Evolutionary conservation across 2,888 invertebrate genomes (phyloP).

Genomic region (Eubasilissa splendida): DNA sequence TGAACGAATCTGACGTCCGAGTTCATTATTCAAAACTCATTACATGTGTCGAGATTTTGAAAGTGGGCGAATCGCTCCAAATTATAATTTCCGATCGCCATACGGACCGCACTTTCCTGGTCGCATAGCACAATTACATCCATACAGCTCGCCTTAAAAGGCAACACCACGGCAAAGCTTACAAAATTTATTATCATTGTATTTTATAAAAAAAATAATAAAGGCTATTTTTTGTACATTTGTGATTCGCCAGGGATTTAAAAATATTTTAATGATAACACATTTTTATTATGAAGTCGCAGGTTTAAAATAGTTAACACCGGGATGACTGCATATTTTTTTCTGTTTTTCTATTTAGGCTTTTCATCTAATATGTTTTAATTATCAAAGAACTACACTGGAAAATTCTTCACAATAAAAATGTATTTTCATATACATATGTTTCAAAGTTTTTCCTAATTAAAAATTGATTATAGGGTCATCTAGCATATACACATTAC

Average conservation of each 20-base stretch:
- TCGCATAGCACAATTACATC: constrained; percentile 42
- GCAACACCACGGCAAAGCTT: constrained; percentile 31
- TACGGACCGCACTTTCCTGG: constrained; percentile 12
- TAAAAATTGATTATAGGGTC: no score
- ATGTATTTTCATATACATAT: no score
- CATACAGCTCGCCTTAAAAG: constrained; percentile 38
- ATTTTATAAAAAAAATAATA: constrained; percentile 41
- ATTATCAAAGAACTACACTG: no score
- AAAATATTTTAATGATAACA: background rate
- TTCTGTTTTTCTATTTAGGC: no score
- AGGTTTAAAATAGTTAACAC: no score
- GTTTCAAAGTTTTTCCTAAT: no score
- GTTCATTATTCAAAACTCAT: constrained; percentile 16
- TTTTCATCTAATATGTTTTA: no score
- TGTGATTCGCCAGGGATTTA: constrained; percentile 1
- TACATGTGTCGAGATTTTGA: constrained; percentile 11
- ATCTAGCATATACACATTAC: no score
- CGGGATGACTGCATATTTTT: no score
- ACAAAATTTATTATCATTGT: constrained; percentile 42
- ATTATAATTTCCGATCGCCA: constrained; percentile 32
- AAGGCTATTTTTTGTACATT: constrained; percentile 33
- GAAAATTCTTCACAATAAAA: no score
- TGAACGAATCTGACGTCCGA: constrained; percentile 1
- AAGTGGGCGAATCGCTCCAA: constrained; percentile 34
- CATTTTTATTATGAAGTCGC: no score